phyloP scores from a whole-genome alignment of 1,140 invertebrate species.

The Papilio glaucus region DNA sequence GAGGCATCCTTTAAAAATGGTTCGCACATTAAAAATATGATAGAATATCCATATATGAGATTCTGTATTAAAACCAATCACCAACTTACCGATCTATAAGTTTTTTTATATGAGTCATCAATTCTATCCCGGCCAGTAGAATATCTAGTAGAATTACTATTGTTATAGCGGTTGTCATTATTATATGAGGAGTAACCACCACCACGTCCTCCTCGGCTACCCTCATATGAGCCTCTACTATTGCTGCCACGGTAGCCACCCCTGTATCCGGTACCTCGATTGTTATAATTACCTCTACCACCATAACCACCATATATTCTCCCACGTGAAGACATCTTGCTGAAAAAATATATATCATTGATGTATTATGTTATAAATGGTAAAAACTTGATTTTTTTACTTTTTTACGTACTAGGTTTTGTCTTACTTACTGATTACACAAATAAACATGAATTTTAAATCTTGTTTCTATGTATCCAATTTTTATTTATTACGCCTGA shows the following conservation, averaged over 20 bases:
- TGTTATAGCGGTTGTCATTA: conserved; percentile 72
- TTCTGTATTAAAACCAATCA: conserved; percentile 26
- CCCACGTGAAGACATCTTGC: conserved; percentile 79
- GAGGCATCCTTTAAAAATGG: conserved; percentile 58
- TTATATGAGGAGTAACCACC: conserved; percentile 68
- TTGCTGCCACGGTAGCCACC: conserved; percentile 72
- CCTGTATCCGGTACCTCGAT: conserved; percentile 66
- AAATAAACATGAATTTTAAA: no score
- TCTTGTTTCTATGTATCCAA: no score
- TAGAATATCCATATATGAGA: not conserved
- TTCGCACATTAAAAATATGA: not conserved
- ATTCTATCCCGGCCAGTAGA: conserved; percentile 73
- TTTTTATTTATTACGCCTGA: no score
- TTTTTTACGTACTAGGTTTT: no score
- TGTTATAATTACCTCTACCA: conserved; percentile 72
- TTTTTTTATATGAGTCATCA: conserved; percentile 79
- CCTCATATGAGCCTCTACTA: conserved; percentile 69
- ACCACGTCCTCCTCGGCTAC: conserved; percentile 67
- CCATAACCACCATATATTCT: conserved; percentile 69
- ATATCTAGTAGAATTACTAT: conserved; percentile 68
- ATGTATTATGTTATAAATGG: no score
- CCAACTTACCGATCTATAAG: conserved; percentile 81
- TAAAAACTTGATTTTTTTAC: no score
- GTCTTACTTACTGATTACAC: no score
- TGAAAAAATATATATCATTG: conserved; percentile 19